Evolutionary conservation across 2,797 vertebrate species (phyloP), one percentile per base, ranked within the genome.

Genomic region (Pangasius mekongensis): DNA sequence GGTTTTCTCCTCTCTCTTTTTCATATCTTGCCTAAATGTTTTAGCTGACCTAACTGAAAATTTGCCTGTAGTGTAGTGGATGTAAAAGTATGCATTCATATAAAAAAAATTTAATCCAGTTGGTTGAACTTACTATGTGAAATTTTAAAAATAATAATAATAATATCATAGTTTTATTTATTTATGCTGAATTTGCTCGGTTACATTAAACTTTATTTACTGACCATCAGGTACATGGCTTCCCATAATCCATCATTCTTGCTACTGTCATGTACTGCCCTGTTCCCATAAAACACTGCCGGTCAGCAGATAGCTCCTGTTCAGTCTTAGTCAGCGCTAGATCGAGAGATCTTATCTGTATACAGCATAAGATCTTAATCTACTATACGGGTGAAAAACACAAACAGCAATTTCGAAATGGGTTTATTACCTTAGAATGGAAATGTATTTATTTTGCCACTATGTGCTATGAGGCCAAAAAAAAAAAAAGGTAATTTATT

Each of bases 261-360:
- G 20, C 36, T 8, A 39, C 1, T n/a, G 91, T 91, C 95, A 95
- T 92, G 91, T 92, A 7, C 30, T 67, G 86, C 78, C 90, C 69
- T 83, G 92, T 77, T 89, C 58, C 88, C 90, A 89, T 93, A 93
- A 73, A 82, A 73, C 71, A 60, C 4, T 71, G 39, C 36, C 8
- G 74, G 89, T 91, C 87, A 91, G 84, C 91, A 90, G 49, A 60
- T 73, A 84, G 62, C n/a, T 77, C 69, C 18, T 66, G 54, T 87
- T 86, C 13, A 60, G 47, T 66, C 58, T 69, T 77, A 20, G 76
- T 92, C 90, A 92, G 91, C 91, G 87, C 54, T 81, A 69, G 49
- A 20, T 64, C 11, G n/a, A 64, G 20, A 82, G 22, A 67, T 87
- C 24, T 22, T 49, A 67, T 84, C 89, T 84, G 33, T 71, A 22